Conservation (phyloP, 2,113 vertebrate genomes). For the Oreochromis niloticus region DNA sequence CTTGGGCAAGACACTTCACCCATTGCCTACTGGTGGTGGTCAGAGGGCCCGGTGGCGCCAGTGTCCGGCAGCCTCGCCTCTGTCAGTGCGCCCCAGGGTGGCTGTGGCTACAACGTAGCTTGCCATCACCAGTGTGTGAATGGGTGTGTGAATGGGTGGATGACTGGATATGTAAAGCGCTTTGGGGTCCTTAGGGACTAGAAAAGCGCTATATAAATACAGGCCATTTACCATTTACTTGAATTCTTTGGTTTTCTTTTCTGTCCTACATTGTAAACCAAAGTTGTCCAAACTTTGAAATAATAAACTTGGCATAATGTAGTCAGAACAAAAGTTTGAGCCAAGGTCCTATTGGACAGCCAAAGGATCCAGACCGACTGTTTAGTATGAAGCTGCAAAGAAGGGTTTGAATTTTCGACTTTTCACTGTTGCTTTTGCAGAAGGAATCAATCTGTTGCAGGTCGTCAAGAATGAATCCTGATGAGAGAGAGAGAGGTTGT, state of each 20-base stretch:
- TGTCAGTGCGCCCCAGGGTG: no score
- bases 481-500: not conserved
- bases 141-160: no score
- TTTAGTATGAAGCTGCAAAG: not conserved
- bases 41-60: no score
- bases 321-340: not conserved
- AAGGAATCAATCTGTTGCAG: not conserved
- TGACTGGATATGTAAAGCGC: no score
- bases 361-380: rapidly evolving
- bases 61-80: no score
- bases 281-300: not conserved
- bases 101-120: no score
- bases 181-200: no score
- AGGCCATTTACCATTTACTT: not conserved
- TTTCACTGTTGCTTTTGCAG: not conserved
- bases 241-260: not conserved
- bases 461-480: not conserved
- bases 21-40: no score
- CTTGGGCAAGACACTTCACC: no score
- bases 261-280: not conserved
- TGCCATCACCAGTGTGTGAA: no score
- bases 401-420: not conserved
- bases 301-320: not conserved
- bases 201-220: no score
- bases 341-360: not conserved